A percentile compares a stretch with the other conserved stretches of the same genome.
Conservation (phyloP, 2,113 vertebrate species). For the Cephalopterus ornatus region DNA sequence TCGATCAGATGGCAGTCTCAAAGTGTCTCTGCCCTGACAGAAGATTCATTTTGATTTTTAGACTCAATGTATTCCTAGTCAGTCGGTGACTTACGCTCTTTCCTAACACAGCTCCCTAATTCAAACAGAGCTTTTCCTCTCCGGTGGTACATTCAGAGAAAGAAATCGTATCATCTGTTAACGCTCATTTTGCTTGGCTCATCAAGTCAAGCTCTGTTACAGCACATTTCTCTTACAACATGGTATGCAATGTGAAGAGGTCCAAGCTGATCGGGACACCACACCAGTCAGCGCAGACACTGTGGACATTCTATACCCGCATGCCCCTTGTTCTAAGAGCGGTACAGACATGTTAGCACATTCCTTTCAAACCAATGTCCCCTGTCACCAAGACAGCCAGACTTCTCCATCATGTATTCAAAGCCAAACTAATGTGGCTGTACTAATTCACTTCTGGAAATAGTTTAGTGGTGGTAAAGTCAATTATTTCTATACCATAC, state of each 20-base stretch:
- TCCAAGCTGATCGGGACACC: neutral
- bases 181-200: neutral
- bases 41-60: neutral
- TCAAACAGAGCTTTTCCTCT: neutral
- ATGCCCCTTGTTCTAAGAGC: neutral
- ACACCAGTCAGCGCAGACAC: neutral
- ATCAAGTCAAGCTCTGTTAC: neutral
- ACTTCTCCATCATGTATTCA: neutral
- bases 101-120: neutral
- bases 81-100: neutral
- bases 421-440: neutral
- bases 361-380: neutral
- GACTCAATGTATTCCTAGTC: neutral
- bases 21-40: neutral
- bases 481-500: neutral
- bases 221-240: neutral
- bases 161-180: neutral
- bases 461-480: neutral
- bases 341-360: neutral
- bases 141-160: neutral
- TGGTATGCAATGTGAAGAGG: neutral
- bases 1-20: neutral
- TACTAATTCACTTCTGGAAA: neutral
- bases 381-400: neutral
- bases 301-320: neutral